Base-by-base conservation (phyloP, 2,888 invertebrate genomes). In the Crepidodera aurea region DNA sequence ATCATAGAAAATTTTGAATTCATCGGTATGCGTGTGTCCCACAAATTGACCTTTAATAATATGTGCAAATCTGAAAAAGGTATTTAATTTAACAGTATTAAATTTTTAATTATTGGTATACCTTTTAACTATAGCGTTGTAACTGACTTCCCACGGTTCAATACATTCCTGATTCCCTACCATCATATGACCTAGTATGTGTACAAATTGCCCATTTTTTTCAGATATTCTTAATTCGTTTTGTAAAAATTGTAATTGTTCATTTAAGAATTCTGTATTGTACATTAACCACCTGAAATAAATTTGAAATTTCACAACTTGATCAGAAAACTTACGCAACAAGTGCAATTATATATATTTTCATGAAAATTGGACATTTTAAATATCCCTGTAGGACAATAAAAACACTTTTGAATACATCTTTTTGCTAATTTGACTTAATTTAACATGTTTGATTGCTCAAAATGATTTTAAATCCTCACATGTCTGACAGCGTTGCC, bases 111-210 rank as follows among this genome's bases (percentile, higher is more conserved):
- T n/a, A n/a, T n/a, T n/a, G n/a, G n/a, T n/a, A n/a, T 73, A 87
- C 87, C 88, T 85, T 68, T 87, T 85, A 57, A 91, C 78, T 50
- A 91, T 84, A 51, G 83, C 84, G 60, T 87, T 85, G 72, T 88
- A 92, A 77, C 90, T 90, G 59, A 85, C 82, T 53, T 71, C 72
- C 91, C 93, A 96, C 0, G 88, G 86, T 39, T 84, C 80, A 53
- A 88, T 84, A 56, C 93, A 89, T 66, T 89, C 88, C n/a, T 81
- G 76, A 1, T 84, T 84, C 5, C 93, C 93, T 0, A 92, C 87
- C 0, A 94, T 93, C 46, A 96, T 87, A 74, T 97, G 96, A 0
- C 89, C 86, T 19, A 96, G 79, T 46, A 97, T 89, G 74, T 96
- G 95, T 0, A 96, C 96, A 74, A 69, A 71, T 75, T 94, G 93